phyloP scores from a whole-genome alignment of 2,888 invertebrate species.

The Bhutanitis thaidina region DNA sequence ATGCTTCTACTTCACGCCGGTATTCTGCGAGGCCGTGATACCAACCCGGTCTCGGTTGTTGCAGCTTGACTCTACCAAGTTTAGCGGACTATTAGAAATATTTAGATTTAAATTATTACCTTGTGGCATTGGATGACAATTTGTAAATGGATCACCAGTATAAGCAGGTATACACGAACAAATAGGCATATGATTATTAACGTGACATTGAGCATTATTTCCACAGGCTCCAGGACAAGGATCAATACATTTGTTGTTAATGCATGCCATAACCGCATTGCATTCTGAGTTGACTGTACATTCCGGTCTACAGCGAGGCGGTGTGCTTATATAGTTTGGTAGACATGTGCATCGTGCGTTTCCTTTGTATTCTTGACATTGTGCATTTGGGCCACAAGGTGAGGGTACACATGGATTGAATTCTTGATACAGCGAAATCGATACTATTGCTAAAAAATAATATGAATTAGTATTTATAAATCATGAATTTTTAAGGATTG shows the following conservation, averaged over 20 bases:
- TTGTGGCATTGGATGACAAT: slow-evolving; percentile 52
- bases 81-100: neutral
- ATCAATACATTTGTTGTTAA: slow-evolving; percentile 85
- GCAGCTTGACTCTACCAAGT: no score
- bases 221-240: slow-evolving; percentile 90
- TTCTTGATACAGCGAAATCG: slow-evolving; percentile 41
- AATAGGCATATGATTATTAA: slow-evolving; percentile 84
- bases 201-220: slow-evolving; percentile 85
- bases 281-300: slow-evolving; percentile 87
- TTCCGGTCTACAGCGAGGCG: slow-evolving; percentile 87
- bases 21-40: no score
- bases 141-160: slow-evolving; percentile 86
- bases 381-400: slow-evolving; percentile 89
- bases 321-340: slow-evolving; percentile 86
- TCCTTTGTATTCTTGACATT: slow-evolving; percentile 83
- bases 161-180: slow-evolving; percentile 84
- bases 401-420: slow-evolving; percentile 85
- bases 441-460: slow-evolving; percentile 43
- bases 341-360: slow-evolving; percentile 86
- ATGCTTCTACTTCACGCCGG: no score
- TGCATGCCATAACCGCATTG: slow-evolving; percentile 83
- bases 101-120: slow-evolving; percentile 35
- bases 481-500: neutral
- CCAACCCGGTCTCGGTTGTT: no score
- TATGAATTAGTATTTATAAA: slow-evolving; percentile 7